phyloP scores from a whole-genome alignment of 2,113 vertebrate genomes.

The Myodes glareolus region DNA sequence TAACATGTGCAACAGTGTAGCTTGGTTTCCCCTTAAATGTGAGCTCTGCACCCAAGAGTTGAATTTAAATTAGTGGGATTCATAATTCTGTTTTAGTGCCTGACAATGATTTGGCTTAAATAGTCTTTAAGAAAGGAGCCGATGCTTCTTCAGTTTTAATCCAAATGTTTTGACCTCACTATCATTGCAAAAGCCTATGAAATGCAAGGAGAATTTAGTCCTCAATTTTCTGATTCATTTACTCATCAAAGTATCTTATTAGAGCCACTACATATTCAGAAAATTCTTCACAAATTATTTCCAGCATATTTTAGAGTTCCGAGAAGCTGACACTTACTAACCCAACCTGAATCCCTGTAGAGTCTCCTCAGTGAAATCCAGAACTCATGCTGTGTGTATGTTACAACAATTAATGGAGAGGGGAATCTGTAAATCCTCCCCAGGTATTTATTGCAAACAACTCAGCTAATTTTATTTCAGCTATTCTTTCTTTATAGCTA shows the following conservation, averaged over 20 bases:
- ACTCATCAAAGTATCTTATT: conserved; percentile 71
- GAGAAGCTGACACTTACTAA: conserved; percentile 64
- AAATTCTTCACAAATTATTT: conserved; percentile 76
- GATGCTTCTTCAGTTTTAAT: conserved; percentile 64
- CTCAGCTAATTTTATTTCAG: conserved; percentile 29
- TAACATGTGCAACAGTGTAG: not conserved
- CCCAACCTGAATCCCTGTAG: conserved; percentile 56
- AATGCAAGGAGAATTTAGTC: conserved; percentile 71
- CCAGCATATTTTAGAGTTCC: conserved; percentile 66
- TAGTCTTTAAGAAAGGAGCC: conserved; percentile 53
- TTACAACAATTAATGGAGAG: conserved; percentile 1
- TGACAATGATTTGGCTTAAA: conserved; percentile 65
- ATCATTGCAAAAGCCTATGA: conserved; percentile 61
- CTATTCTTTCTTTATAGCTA: not conserved
- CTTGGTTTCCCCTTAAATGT: not conserved
- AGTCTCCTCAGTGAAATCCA: conserved; percentile 52
- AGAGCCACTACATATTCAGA: conserved; percentile 73
- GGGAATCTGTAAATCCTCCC: not conserved
- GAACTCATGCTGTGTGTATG: conserved; percentile 40
- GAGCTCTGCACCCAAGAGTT: not conserved
- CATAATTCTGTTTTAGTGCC: conserved; percentile 64
- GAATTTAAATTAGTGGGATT: conserved; percentile 33
- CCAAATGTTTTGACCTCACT: conserved; percentile 79
- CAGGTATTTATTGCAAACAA: conserved; percentile 24
- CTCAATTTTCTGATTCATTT: conserved; percentile 82